These are phyloP conservation scores for Blastobasis adustella DNA, from an alignment of 2,888 invertebrate genomes.

Conservation along the genomic window DNA sequence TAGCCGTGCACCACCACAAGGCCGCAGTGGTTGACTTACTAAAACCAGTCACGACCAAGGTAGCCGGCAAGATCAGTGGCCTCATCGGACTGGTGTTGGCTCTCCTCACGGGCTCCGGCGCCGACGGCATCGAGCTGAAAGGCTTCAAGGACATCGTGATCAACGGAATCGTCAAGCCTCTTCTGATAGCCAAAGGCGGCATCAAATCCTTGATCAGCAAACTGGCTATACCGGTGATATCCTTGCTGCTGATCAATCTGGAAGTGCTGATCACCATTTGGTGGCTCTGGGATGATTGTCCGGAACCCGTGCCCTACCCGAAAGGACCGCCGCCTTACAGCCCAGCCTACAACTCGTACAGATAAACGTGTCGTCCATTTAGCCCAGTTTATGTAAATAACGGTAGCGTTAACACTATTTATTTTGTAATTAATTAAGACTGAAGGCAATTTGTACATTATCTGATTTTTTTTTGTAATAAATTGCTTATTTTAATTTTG, in stretches of 20 bases:
- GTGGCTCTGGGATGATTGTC: constrained; percentile 71
- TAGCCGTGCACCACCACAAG: constrained; percentile 12
- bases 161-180: constrained; percentile 53
- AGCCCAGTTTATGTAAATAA: constrained; percentile 26
- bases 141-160: constrained; percentile 52
- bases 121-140: constrained; percentile 35
- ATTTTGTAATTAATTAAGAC: constrained; percentile 7
- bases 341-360: constrained; percentile 30
- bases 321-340: constrained; percentile 19
- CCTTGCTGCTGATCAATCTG: constrained; percentile 53
- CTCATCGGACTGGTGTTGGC: constrained; percentile 46
- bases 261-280: constrained; percentile 58
- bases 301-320: constrained; percentile 16
- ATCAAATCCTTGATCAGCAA: constrained; percentile 56
- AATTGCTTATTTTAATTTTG: background rate
- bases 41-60: constrained; percentile 42
- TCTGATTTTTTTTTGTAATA: background rate
- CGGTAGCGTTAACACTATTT: constrained; percentile 2
- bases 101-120: constrained; percentile 40
- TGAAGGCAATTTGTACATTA: background rate
- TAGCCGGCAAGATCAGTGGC: constrained; percentile 44
- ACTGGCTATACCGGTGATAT: constrained; percentile 54
- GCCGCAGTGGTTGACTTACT: constrained; percentile 30
- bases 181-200: constrained; percentile 48
- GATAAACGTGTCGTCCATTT: constrained; percentile 14